phyloP scores from a whole-genome alignment of 2,113 vertebrate species.

The Saguinus midas region DNA sequence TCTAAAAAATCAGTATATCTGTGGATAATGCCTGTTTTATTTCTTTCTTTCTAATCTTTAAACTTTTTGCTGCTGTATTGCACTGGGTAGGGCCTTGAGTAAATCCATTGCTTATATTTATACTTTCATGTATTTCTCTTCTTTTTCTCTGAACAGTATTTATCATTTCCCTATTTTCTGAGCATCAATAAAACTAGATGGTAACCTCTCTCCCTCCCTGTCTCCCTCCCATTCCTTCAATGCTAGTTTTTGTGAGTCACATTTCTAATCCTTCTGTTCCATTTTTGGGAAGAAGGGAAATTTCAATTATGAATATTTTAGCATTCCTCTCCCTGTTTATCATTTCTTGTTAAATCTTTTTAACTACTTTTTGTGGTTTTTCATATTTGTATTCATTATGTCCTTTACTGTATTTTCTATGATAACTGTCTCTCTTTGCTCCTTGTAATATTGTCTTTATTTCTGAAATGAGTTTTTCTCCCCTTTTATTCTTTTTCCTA shows the following conservation, averaged over 20 bases:
- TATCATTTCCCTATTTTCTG: not conserved
- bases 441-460: not conserved
- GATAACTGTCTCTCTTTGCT: not conserved
- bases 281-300: not conserved
- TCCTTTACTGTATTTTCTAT: not conserved
- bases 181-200: not conserved
- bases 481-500: not conserved
- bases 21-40: not conserved
- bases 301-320: not conserved
- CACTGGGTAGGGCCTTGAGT: not conserved
- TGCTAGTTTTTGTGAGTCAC: not conserved
- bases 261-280: not conserved
- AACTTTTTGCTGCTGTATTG: not conserved
- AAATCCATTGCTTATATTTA: not conserved
- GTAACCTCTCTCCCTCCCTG: not conserved
- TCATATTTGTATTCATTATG: not conserved
- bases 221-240: not conserved
- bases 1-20: not conserved
- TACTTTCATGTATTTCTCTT: not conserved
- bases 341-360: not conserved
- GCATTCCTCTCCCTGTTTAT: not conserved
- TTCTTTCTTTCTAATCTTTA: not conserved
- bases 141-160: not conserved
- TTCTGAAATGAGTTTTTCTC: not conserved
- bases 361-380: not conserved